phyloP scores from a whole-genome alignment of 1,140 invertebrate genomes.

The Diprion similis region DNA sequence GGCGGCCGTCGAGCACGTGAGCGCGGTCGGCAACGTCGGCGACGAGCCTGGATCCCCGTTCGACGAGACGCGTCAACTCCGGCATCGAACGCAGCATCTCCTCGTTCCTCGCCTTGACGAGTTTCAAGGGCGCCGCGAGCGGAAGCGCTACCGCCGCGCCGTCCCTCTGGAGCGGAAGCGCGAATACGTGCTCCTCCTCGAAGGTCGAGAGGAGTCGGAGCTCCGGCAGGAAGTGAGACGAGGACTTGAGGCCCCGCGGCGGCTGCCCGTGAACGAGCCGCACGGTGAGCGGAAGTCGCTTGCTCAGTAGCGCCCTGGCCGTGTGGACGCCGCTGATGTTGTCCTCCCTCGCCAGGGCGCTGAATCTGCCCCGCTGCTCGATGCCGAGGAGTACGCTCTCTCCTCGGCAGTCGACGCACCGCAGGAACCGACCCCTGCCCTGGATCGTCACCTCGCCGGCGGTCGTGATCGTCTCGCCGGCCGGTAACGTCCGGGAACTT shows the following conservation, averaged over 20 bases:
- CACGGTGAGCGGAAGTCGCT: constrained; percentile 89
- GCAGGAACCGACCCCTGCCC: constrained; percentile 78
- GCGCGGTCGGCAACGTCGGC: constrained; percentile 84
- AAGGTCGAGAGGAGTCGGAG: constrained; percentile 83
- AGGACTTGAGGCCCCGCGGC: constrained; percentile 79
- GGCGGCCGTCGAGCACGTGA: constrained; percentile 76
- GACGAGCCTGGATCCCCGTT: constrained; percentile 79
- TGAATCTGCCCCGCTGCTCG: constrained; percentile 89
- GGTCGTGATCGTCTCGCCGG: constrained; percentile 79
- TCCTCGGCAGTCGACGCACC: constrained; percentile 85
- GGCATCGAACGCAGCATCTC: constrained; percentile 79
- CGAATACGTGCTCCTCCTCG: constrained; percentile 83
- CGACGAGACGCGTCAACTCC: constrained; percentile 81
- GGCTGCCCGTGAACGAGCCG: constrained; percentile 87
- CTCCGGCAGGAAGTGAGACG: constrained; percentile 82
- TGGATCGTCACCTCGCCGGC: constrained; percentile 72
- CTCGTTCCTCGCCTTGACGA: constrained; percentile 84
- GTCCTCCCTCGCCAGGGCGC: constrained; percentile 86
- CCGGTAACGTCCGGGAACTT: constrained; percentile 70
- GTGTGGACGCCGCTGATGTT: constrained; percentile 93
- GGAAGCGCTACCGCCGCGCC: constrained; percentile 81
- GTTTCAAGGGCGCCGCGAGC: constrained; percentile 83
- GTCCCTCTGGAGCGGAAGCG: constrained; percentile 82
- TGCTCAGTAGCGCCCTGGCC: constrained; percentile 83
- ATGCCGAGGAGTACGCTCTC: constrained; percentile 83